Evolutionary conservation across 2,888 invertebrate genomes (phyloP).

Genomic region (Psylliodes chrysocephalus): DNA sequence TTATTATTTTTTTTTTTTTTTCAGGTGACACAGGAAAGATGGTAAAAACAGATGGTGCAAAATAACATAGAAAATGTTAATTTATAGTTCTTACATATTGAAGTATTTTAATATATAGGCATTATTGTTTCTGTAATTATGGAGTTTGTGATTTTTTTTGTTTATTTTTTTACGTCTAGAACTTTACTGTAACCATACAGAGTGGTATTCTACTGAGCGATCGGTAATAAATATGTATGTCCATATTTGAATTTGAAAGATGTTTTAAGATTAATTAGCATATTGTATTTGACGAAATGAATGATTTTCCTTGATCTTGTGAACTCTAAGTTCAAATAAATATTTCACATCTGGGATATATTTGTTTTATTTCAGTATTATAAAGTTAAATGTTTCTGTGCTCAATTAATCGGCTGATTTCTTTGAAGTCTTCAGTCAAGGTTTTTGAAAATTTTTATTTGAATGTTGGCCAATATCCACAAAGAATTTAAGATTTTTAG

Average conservation of each 20-base stretch:
- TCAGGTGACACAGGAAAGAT: conserved; percentile 68
- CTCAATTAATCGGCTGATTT: too few relatives aligned
- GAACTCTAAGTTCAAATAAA: background rate
- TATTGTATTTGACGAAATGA: background rate
- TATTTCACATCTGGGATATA: background rate
- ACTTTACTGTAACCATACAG: background rate
- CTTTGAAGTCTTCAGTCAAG: too few relatives aligned
- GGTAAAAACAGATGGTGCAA: conserved; percentile 67
- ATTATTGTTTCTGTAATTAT: conserved; percentile 31
- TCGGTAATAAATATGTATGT: background rate
- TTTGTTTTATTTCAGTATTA: background rate
- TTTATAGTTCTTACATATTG: conserved; percentile 40
- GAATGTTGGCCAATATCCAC: too few relatives aligned
- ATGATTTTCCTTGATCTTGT: background rate
- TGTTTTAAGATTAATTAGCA: background rate
- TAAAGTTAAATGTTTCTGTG: too few relatives aligned
- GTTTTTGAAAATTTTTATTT: too few relatives aligned
- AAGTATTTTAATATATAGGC: conserved; percentile 45
- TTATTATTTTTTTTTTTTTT: conserved; percentile 33
- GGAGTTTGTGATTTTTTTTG: conserved; percentile 28
- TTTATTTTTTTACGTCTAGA: conserved; percentile 11
- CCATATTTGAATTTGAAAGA: background rate
- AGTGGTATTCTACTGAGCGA: background rate
- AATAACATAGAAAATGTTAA: conserved; percentile 25
- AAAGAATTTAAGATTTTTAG: too few relatives aligned